Evolutionary conservation across 2,113 vertebrate species (phyloP), one percentile per base, ranked within the genome.

Genomic region (Gadus chalcogrammus): DNA sequence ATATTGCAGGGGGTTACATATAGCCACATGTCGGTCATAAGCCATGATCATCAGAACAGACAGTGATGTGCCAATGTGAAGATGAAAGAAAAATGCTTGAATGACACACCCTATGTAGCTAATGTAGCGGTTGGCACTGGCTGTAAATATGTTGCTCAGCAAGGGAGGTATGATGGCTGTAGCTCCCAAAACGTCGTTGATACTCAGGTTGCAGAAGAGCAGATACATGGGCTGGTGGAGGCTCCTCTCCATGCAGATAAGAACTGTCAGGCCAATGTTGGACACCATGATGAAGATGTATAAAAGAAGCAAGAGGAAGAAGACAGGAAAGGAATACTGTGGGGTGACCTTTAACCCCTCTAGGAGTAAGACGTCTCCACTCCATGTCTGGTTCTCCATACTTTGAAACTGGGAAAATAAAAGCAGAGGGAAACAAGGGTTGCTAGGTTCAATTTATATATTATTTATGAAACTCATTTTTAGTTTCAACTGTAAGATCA

Each of bases 171-270:
- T 0, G 5, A 91, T 52, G 0, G 27, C 5, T 4, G 85, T 75
- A 9, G 77, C 76, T 0, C 84, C 86, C 0, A 91, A 70, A 0
- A 58, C 64, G 5, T 92, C 89, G 4, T 87, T 89, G 5, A 90
- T 15, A 1, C 85, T 78, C 31, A 92, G 68, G 79, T 88, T 92
- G 17, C 86, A 89, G 70, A 87, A 85, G 1, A 92, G 82, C 27
- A 92, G 72, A 16, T 90, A 89, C 90, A 91, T 90, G 48, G 90
- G 89, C 69, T 88, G 75, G 8, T 89, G 89, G 12, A 91, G 85
- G 64, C 76, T 85, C 22, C 67, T 81, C 16, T 90, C 73, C 2
- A 66, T 17, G 3, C 8, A 56, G 62, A 88, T 87, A 59, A 85
- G 56, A 2, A 79, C 1, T 52, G 90, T 28, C 35, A 90, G 61